Percentiles rank a stretch among this genome's conserved stretches.
These are phyloP conservation scores for Euzetes globulus DNA, from an alignment of 2,888 invertebrate genomes.

Conservation along the genomic window DNA sequence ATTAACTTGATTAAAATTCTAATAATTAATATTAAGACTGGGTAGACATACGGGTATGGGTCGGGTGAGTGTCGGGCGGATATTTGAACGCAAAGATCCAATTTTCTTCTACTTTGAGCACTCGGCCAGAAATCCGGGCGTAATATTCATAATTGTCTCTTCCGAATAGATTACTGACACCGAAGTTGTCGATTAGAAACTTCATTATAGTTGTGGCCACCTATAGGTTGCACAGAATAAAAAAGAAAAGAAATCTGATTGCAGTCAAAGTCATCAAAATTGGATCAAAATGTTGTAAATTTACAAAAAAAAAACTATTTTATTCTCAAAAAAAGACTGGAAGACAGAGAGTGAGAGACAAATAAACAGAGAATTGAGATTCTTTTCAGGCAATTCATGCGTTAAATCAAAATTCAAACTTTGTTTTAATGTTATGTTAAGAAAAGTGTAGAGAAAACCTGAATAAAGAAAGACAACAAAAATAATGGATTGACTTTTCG, in stretches of 20 bases:
- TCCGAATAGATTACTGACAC: constrained; percentile 88
- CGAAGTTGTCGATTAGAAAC: constrained; percentile 93
- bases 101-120: constrained; percentile 83
- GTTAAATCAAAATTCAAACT: not conserved
- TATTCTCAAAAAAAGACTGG: no score
- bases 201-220: constrained; percentile 93
- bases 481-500: no score
- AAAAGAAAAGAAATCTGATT: not conserved
- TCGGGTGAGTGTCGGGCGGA: constrained; percentile 60
- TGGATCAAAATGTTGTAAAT: not conserved
- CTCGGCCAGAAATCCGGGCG: constrained; percentile 83
- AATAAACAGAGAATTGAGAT: not conserved
- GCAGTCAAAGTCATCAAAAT: not conserved
- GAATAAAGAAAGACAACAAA: no score
- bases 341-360: no score
- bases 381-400: not conserved
- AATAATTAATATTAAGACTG: constrained; percentile 44
- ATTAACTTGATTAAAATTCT: not conserved
- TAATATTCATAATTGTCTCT: constrained; percentile 91
- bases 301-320: not conserved
- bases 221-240: constrained; percentile 50
- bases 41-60: constrained; percentile 49
- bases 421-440: no score
- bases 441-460: no score
- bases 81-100: constrained; percentile 92